Conservation (phyloP, 2,113 vertebrate species). For the Zootoca vivipara region DNA sequence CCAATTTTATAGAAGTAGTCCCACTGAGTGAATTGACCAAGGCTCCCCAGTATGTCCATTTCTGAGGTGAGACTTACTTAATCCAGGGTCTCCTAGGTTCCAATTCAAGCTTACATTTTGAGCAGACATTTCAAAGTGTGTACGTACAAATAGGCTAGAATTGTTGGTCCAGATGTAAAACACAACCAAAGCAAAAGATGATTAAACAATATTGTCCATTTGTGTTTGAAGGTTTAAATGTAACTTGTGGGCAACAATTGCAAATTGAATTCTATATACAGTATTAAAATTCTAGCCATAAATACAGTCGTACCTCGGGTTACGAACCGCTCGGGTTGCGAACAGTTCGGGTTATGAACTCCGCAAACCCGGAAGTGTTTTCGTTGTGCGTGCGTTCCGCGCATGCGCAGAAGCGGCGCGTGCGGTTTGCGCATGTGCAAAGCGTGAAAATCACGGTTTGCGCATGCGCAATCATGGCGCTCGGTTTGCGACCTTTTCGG, state of each 20-base stretch:
- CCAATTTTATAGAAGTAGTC: neutral
- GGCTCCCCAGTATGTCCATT: constrained; percentile 24
- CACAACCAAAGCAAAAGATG: neutral
- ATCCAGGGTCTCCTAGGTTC: neutral
- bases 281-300: neutral
- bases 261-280: neutral
- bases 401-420: no score
- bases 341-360: no score
- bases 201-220: neutral
- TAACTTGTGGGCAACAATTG: neutral
- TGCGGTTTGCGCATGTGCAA: no score
- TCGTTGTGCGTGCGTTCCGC: no score
- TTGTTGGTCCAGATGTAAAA: neutral
- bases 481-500: no score
- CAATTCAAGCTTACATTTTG: neutral
- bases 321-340: no score
- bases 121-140: neutral
- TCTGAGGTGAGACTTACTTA: constrained; percentile 31
- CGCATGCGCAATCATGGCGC: no score
- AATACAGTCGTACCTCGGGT: no score
- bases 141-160: constrained; percentile 28
- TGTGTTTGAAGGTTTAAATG: neutral
- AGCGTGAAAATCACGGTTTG: no score
- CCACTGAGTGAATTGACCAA: neutral
- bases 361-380: no score